These are phyloP conservation scores for Drosophila bunnanda DNA, from an alignment of 2,888 invertebrate species.

Conservation along the genomic window DNA sequence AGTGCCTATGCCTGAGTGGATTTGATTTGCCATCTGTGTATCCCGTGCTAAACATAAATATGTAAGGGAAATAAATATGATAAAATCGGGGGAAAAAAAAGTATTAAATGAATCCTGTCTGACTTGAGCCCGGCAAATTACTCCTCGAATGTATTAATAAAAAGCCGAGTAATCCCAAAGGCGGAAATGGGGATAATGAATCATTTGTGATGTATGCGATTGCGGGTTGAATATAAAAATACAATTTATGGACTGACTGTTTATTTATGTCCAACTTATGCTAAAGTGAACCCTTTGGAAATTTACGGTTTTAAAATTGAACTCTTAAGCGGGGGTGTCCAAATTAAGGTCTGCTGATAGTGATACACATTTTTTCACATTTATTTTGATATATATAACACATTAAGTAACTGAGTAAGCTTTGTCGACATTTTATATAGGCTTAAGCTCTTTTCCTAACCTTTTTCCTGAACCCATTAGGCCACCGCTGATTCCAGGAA, in stretches of 20 bases:
- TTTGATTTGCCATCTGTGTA: conserved; percentile 55
- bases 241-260: conserved; percentile 2
- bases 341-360: not conserved
- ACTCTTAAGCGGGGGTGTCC: not conserved
- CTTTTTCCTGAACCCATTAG: not conserved
- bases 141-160: conserved; percentile 18
- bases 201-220: conserved; percentile 39
- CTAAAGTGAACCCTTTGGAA: not conserved
- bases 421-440: not conserved
- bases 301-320: conserved; percentile 3
- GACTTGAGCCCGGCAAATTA: conserved; percentile 17
- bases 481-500: conserved; percentile 17
- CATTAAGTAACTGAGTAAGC: not conserved
- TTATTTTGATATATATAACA: not conserved
- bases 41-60: conserved; percentile 30
- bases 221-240: conserved; percentile 29
- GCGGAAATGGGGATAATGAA: conserved; percentile 56
- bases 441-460: not conserved
- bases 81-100: conserved; percentile 42
- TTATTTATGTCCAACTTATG: conserved; percentile 21
- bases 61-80: conserved; percentile 40
- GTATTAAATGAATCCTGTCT: conserved; percentile 30
- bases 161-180: conserved; percentile 13
- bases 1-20: conserved; percentile 58
- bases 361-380: not conserved